Conservation (phyloP, 1,140 invertebrate species). For the Hypsibius dujardini region DNA sequence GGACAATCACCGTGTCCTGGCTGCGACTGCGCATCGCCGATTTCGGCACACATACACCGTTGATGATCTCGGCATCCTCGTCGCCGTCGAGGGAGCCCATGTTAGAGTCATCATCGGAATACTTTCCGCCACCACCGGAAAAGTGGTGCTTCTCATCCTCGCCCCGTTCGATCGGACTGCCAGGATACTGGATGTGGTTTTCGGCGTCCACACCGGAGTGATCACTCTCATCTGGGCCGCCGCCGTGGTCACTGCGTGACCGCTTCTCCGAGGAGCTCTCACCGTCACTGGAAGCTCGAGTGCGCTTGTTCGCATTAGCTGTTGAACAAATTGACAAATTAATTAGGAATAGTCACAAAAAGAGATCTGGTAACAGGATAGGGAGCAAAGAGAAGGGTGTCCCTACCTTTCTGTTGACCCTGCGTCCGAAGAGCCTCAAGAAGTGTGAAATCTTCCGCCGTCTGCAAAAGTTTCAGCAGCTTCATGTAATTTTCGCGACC, state of each 20-base stretch:
- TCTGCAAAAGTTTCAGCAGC: conserved; percentile 7
- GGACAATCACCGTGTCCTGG: conserved; percentile 14
- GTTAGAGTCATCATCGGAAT: background rate
- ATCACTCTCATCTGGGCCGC: background rate
- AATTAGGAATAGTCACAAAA: background rate
- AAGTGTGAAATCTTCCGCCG: conserved; percentile 4
- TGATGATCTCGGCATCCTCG: conserved; percentile 12
- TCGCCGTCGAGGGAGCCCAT: background rate
- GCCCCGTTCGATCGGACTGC: background rate
- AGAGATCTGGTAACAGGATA: background rate
- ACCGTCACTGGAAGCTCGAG: background rate
- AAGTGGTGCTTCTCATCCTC: background rate
- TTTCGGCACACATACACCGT: background rate
- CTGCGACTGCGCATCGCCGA: conserved; percentile 1
- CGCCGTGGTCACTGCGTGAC: background rate
- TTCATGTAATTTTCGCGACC: conserved; percentile 48
- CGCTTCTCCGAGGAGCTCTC: background rate
- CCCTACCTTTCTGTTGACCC: conserved; percentile 10
- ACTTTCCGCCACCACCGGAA: background rate
- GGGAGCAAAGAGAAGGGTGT: background rate
- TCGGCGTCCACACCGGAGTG: background rate
- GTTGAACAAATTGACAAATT: background rate
- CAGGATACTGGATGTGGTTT: background rate
- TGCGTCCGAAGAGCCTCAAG: conserved; percentile 9
- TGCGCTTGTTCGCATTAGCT: background rate